Base-by-base conservation (phyloP, 35 echinoderm and acorn worm genomes). In the Amphiura filiformis region DNA sequence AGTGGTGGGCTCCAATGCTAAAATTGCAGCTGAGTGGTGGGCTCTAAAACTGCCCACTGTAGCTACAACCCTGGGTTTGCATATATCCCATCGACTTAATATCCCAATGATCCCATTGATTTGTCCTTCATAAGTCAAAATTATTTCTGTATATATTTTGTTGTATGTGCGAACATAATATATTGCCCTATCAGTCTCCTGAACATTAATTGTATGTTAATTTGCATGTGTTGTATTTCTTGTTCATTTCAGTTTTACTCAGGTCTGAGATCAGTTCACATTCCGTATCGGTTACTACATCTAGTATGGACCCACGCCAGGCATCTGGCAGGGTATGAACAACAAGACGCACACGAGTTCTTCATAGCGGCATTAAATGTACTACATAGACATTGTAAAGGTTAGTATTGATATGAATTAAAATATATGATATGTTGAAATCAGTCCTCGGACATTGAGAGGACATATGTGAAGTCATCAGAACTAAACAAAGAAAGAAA, bases 341-440 rank as follows among this genome's bases (percentile, higher is more conserved):
- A 98, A 81, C 96, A 98, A 90, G 96, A 98, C 89, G 96, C 96
- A 22, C 96, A 98, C 94, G 96, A 98, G 64, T 98, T 98, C 81
- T 98, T 98, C 86, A 98, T 98, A 56, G 96, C 96, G 61, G 96
- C 96, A 82, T 70, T 98, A 87, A 93, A 98, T 90, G 96, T 98
- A 75, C 90, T 98, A 75, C 96, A 98, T 79, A 92, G 96, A 88
- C 96, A 98, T 85, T 98, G 96, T 92, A 98, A 98, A 98, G 96
- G 96, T 98, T 83, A 64, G 39, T 64, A 31, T 34, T n/a, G n/a
- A 40, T 42, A 1, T 26, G n/a, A 34, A 81, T 81, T 34, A 9
- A 9, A 34, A 15, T 32, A 15, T n/a, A 75, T 23, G 64, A 14
- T 32, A 32, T 15, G 64, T 23, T 4, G 7, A 15, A 7, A 75